Base-by-base conservation (phyloP, 2,888 invertebrate genomes). In the Aphodius sticticus region DNA sequence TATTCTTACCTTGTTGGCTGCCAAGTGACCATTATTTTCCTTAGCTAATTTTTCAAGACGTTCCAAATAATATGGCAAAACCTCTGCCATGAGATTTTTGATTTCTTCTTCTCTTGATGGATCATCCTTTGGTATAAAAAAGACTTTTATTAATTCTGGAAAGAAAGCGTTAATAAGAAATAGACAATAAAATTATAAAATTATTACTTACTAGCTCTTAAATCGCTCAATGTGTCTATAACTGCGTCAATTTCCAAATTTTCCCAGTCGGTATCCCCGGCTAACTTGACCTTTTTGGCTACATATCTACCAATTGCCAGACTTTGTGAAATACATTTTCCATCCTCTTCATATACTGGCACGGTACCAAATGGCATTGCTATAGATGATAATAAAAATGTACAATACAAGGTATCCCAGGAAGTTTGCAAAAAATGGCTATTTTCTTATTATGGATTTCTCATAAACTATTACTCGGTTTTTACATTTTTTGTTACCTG, bases 21-120 rank as follows among this genome's bases (percentile, higher is more conserved):
- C 74, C 15, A 74, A 36, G 35, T 74, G 36, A 35, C 74, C 74
- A 35, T 74, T 74, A 74, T 74, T 74, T 74, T 74, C 74, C 35
- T 74, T 74, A 2, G 74, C 74, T 36, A 74, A 36, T 74, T 74
- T 74, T 36, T 74, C 74, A 16, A 74, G 6, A n/a, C 37, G 35
- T 35, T 74, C 74, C 7, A 26, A 12, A 36, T 74, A 74, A 36
- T n/a, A 74, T 9, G 74, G 74, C 7, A 26, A 36, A 16, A 37
- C 37, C 37, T 74, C 74, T 6, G 9, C 74, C 9, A 74, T 7
- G 37, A 37, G n/a, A 12, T 15, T 36, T 74, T 74, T 35, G 7
- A 36, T 36, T 74, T 7, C n/a, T 35, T 12, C 74, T 36, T 26
- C n/a, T 74, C 35, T 74, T 35, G 74, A 9, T 26, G 16, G 26